Evolutionary conservation across 2,888 invertebrate genomes (phyloP), one percentile per base, ranked within the genome.

Genomic region (Aspidapion aeneum): DNA sequence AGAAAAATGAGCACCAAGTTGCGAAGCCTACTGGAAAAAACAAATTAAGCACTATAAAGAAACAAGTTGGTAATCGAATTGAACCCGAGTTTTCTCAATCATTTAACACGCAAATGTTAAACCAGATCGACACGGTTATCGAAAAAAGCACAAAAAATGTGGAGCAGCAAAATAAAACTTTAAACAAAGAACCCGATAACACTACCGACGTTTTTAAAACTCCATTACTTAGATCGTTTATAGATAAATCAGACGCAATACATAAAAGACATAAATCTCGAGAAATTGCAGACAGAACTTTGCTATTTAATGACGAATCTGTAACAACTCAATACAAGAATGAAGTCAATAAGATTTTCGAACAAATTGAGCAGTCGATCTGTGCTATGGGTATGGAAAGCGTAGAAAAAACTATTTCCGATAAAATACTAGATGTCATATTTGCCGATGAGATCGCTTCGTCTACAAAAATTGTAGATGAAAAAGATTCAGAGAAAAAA

Each of bases 281-380:
- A 63, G 60, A 62, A 59, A 67, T 68, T 59, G 61, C 62, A 2
- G 71, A 72, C 48, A 67, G 66, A 58, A 67, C 70, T 18, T 55
- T 62, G n/a, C 59, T 72, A 18, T 71, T 72, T 63, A 66, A 69
- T 56, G 66, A 71, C 66, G 67, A 72, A 51, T 55, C 66, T 55
- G 65, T 70, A 12, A 73, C 71, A 2, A 61, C 21, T 18, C 62
- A 68, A 19, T 74, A 77, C 79, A 66, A 79, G 77, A 70, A 77
- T 78, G 71, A 82, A 79, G 73, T 80, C 1, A 74, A 76, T 17
- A 63, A 71, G 7, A 67, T 77, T 55, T 86, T 86, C 76, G 78
- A 84, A 70, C 73, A 79, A 52, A 75, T 85, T 21, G 85, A 85
- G 77, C 78, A 82, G 62, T 82, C 85, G 3, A 83, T 86, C 69